These are phyloP conservation scores for Trachythela sp. DNA, from an alignment of 64 coral and sea anemone genomes.

Conservation along the genomic window DNA sequence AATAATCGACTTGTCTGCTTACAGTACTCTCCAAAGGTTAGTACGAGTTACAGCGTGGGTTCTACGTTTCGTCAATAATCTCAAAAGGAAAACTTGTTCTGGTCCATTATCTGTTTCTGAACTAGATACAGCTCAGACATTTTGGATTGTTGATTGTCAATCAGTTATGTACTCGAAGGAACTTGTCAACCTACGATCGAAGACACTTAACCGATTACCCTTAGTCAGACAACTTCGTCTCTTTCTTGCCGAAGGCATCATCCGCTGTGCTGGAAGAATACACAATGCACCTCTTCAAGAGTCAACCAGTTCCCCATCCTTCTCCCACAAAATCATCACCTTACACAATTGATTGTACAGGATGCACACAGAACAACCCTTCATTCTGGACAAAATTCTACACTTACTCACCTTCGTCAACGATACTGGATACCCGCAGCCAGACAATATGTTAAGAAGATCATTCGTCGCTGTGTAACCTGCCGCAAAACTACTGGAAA, in stretches of 20 bases:
- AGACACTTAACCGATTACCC: background rate
- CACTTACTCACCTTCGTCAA: slow-evolving; percentile 46
- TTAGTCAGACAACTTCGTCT: background rate
- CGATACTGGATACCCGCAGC: slow-evolving; percentile 50
- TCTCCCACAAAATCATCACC: background rate
- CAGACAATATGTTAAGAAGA: slow-evolving; percentile 26
- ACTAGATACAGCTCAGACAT: background rate
- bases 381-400: slow-evolving; percentile 33
- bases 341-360: background rate
- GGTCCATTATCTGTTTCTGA: background rate
- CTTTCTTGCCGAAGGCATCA: background rate
- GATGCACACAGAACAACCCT: background rate
- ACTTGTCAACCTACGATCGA: background rate
- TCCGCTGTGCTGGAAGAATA: background rate
- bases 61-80: background rate
- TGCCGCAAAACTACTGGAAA: slow-evolving; percentile 31
- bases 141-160: background rate
- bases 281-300: background rate
- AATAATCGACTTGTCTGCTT: background rate
- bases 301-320: background rate
- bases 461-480: slow-evolving; percentile 32
- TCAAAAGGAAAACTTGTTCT: background rate
- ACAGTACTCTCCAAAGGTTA: background rate
- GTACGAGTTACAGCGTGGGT: background rate
- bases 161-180: background rate